phyloP scores from a whole-genome alignment of 53 echinoderm and acorn worm species.

The Pentamera pediparva region DNA sequence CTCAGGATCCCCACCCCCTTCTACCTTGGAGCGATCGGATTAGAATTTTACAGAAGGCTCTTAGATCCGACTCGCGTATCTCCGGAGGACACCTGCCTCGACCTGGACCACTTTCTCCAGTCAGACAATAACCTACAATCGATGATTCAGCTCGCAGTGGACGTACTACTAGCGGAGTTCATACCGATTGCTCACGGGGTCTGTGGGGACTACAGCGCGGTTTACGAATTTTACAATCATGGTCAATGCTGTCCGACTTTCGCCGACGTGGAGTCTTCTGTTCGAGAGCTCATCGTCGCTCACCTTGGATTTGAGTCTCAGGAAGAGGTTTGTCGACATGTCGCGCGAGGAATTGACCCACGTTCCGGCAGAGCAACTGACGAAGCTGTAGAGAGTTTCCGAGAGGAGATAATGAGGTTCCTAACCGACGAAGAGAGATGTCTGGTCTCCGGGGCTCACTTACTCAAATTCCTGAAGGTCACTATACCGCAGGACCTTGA shows the following conservation, averaged over 20 bases:
- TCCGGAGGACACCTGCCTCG: not conserved
- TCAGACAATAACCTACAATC: slow-evolving; percentile 9
- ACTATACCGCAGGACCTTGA: not conserved
- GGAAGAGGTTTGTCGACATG: not conserved
- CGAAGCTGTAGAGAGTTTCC: not conserved
- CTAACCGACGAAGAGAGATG: not conserved
- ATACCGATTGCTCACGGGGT: not conserved
- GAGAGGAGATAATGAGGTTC: not conserved
- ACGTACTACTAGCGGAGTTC: not conserved
- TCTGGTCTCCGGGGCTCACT: not conserved
- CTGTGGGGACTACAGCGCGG: not conserved
- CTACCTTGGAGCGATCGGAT: not conserved
- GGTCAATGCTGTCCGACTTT: no score
- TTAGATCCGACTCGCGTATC: not conserved
- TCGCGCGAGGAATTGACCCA: not conserved
- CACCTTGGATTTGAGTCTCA: not conserved
- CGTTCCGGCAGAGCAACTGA: not conserved
- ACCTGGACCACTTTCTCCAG: not conserved
- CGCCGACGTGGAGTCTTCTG: not conserved
- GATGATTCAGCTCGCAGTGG: not conserved
- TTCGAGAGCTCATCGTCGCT: not conserved
- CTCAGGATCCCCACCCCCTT: not conserved
- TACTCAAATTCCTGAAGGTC: not conserved
- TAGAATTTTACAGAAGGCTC: not conserved
- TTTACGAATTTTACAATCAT: not conserved